These are phyloP conservation scores for Anastrepha obliqua DNA, from an alignment of 1,140 invertebrate genomes.

Conservation along the genomic window DNA sequence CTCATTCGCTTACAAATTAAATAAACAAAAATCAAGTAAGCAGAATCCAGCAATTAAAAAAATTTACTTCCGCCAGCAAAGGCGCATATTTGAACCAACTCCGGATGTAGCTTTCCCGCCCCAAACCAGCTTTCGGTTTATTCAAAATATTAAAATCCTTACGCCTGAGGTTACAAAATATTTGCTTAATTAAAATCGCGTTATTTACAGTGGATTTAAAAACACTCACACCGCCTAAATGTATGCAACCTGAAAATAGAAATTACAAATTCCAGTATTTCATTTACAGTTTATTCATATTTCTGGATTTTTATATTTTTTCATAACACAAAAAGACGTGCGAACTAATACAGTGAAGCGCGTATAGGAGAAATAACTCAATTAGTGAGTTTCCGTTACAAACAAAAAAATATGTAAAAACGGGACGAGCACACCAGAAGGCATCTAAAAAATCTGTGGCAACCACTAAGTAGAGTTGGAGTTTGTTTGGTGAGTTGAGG, in stretches of 20 bases:
- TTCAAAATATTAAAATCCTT: conserved; percentile 18
- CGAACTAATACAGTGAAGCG: not conserved
- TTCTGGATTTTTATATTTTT: not conserved
- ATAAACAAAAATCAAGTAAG: not conserved
- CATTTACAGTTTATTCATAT: conserved; percentile 48
- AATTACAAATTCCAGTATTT: conserved; percentile 18
- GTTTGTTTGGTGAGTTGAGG: not conserved
- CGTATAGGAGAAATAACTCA: conserved; percentile 52
- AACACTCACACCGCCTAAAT: conserved; percentile 19
- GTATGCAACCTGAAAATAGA: conserved; percentile 18
- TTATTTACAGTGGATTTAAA: conserved; percentile 32
- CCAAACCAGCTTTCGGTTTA: not conserved
- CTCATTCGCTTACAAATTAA: too few species aligned
- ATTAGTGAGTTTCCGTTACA: conserved; percentile 50
- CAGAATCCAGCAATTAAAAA: not conserved
- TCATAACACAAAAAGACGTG: conserved; percentile 16
- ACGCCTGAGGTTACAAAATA: conserved; percentile 47
- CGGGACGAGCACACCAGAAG: not conserved
- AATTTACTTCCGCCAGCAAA: not conserved
- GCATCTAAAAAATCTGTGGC: not conserved
- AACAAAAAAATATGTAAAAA: conserved; percentile 10
- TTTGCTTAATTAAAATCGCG: conserved; percentile 51
- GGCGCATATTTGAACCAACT: not conserved
- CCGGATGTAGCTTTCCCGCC: not conserved
- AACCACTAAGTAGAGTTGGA: not conserved